Evolutionary conservation across 2,888 invertebrate genomes (phyloP).

Genomic region (Halocaridina rubra): DNA sequence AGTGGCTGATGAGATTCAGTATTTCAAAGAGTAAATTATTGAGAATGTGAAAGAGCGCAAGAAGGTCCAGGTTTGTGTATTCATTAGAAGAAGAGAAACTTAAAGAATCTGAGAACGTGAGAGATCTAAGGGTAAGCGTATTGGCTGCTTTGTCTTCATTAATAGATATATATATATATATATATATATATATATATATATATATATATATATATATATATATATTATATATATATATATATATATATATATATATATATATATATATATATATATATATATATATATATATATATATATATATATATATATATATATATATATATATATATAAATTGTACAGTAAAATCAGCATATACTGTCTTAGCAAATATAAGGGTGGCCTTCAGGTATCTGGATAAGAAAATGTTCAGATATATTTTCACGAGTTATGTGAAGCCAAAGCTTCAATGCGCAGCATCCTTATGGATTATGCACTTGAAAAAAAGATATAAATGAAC

Average conservation of each 20-base stretch:
- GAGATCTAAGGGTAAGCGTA: no score
- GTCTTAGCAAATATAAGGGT: no score
- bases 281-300: not conserved
- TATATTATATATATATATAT: not conserved
- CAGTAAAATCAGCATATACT: no score
- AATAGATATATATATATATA: not conserved
- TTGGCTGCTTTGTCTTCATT: no score
- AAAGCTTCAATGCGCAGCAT: not conserved
- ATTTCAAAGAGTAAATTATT: no score
- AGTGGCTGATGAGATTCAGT: no score
- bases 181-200: not conserved
- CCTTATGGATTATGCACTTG: not conserved
- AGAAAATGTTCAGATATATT: not conserved
- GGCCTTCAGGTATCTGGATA: no score
- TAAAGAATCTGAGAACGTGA: no score
- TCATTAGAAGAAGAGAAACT: no score
- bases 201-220: not conserved
- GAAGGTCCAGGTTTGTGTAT: no score
- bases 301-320: not conserved
- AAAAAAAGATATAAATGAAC: not conserved
- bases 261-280: not conserved
- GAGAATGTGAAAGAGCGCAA: no score
- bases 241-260: not conserved
- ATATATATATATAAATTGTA: not conserved
- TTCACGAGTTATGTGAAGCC: not conserved